A percentile compares a stretch with the other conserved stretches of the same genome.
These are phyloP conservation scores for Atrina japonica DNA, from an alignment of 2,888 invertebrate genomes.

Conservation along the genomic window DNA sequence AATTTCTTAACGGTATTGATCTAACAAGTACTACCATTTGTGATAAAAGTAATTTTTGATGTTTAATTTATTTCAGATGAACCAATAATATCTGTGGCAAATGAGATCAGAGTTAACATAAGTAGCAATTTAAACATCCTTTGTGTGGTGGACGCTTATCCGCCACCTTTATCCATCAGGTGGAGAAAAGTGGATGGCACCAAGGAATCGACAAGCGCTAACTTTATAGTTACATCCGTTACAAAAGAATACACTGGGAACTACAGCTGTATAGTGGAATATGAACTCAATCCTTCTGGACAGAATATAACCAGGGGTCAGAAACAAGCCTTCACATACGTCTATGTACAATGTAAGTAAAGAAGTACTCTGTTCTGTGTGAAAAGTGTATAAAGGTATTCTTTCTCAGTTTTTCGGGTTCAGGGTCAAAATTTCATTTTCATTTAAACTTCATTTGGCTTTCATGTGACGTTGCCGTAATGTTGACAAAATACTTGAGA, in stretches of 20 bases:
- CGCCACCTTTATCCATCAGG: slow-evolving; percentile 54
- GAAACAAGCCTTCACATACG: slow-evolving; percentile 53
- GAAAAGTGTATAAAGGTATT: background rate
- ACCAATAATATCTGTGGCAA: slow-evolving; percentile 58
- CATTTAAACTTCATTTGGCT: too few species aligned
- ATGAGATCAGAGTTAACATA: slow-evolving; percentile 53
- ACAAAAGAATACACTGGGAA: slow-evolving; percentile 60
- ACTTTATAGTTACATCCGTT: slow-evolving; percentile 50
- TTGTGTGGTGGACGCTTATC: slow-evolving; percentile 67
- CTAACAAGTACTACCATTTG: too few species aligned
- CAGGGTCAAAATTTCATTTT: too few species aligned
- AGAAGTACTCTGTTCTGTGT: too few species aligned
- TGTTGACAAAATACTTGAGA: too few species aligned
- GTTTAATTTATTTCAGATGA: slow-evolving; percentile 70
- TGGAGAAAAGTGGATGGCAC: slow-evolving; percentile 60
- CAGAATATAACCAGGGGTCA: slow-evolving; percentile 45
- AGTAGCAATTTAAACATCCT: slow-evolving; percentile 53
- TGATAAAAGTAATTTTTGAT: too few species aligned
- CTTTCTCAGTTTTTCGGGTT: too few species aligned
- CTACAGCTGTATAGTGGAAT: slow-evolving; percentile 67
- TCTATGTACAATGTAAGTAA: slow-evolving; percentile 69
- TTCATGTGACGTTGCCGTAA: too few species aligned
- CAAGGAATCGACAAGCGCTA: slow-evolving; percentile 46
- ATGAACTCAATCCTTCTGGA: slow-evolving; percentile 61
- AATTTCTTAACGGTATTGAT: too few species aligned